Percentiles rank a stretch among this genome's conserved stretches.
phyloP scores from a whole-genome alignment of 2,888 invertebrate species.

The Rambutsinella grinnellia region DNA sequence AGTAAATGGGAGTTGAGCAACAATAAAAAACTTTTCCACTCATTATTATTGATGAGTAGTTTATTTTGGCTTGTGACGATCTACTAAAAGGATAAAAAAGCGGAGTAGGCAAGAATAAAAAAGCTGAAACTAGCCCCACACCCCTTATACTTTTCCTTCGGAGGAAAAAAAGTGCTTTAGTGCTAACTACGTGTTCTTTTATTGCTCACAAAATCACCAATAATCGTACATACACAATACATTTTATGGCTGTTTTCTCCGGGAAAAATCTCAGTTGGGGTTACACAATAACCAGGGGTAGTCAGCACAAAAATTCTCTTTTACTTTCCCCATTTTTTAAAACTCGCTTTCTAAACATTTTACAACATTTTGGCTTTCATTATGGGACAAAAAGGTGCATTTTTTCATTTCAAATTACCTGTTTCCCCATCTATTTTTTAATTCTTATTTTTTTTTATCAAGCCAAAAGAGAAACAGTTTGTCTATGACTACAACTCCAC shows the following conservation, averaged over 20 bases:
- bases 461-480: background rate
- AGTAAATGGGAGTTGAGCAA: background rate
- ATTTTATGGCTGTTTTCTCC: background rate
- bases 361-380: background rate
- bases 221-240: background rate
- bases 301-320: conserved; percentile 30
- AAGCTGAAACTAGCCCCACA: background rate
- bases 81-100: conserved; percentile 3
- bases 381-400: background rate
- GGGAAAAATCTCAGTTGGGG: background rate
- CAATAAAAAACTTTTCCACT: conserved; percentile 28
- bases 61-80: conserved; percentile 20
- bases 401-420: background rate
- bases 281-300: background rate
- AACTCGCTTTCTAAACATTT: background rate
- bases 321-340: conserved; percentile 9
- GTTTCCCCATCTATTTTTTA: no score
- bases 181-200: background rate
- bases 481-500: no score
- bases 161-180: background rate
- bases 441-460: background rate
- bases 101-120: background rate
- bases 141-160: no score
- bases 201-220: background rate
- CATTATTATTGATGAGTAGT: conserved; percentile 35